Base-by-base conservation (phyloP, 2,113 vertebrate species). In the Dasyprocta punctata region DNA sequence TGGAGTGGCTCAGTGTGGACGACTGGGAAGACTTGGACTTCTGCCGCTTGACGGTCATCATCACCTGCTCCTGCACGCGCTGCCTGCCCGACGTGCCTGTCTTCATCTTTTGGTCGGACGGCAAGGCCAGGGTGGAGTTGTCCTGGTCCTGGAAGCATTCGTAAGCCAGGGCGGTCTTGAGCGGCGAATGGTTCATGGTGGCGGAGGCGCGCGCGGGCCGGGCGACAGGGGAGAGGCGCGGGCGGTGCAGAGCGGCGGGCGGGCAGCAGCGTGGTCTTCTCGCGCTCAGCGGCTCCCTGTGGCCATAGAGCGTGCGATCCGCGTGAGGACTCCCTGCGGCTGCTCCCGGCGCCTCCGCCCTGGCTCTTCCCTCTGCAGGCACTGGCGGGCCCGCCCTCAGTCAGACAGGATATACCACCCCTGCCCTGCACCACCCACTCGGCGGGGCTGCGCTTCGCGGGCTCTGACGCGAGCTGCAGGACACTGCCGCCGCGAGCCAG, bases 1-100 rank as follows among this genome's bases (percentile, higher is more conserved):
- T 98, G 75, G 98, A 99, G 88, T 98, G 98, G 52, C 98, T 98
- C 86, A 98, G 78, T 0, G 98, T 98, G 0, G 99, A 99, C 0
- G 99, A 97, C 90, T 98, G 98, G 0, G 99, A 99, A 0, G 98
- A 97, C 97, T 98, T 99, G 41, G 99, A 98, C 97, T 99, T 99
- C 97, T 99, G 99, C 93, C 99, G 63, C 97, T 97, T 99, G 94
- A 99, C 98, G 0, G 99, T 99, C 99, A 99, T 98, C 98, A 99
- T 98, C 97, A 99, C 99, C 86, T 99, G 99, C 96, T 99, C 99
- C 75, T 99, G 98, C 86, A 99, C 99, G 3, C 98, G 98, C 97
- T 99, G 99, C 58, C 98, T 97, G 19, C 99, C 98, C 0, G 99
- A 99, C 81, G 98, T 98, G 71, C 99, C 98, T 0, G 98, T 99